Percentiles rank a stretch among this genome's conserved stretches.
Evolutionary conservation across 2,888 invertebrate genomes (phyloP).

Genomic region (Stomorhina lunata): DNA sequence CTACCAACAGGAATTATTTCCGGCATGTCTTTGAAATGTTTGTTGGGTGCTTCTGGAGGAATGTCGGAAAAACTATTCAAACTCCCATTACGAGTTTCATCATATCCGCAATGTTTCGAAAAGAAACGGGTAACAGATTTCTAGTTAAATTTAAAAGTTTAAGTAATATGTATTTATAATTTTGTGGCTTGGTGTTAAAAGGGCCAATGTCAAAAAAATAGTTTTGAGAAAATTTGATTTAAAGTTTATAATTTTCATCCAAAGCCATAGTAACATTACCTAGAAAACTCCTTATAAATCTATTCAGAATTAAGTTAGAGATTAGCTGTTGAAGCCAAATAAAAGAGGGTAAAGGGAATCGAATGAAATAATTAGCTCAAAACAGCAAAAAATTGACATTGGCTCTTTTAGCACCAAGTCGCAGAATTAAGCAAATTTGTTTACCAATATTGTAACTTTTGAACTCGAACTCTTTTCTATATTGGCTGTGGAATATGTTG

Average conservation of each 20-base stretch:
- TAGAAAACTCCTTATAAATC: too few species aligned
- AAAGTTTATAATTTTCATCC: too few species aligned
- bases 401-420: too few species aligned
- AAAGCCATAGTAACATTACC: too few species aligned
- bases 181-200: too few species aligned
- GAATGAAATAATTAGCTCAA: too few species aligned
- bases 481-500: conserved; percentile 39
- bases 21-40: background rate
- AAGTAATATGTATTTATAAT: background rate
- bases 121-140: conserved; percentile 46
- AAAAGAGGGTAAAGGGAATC: too few species aligned
- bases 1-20: background rate
- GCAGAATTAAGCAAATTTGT: background rate
- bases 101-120: conserved; percentile 14
- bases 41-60: background rate
- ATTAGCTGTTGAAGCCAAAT: too few species aligned
- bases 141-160: background rate
- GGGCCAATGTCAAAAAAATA: too few species aligned
- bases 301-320: too few species aligned
- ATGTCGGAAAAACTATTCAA: background rate
- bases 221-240: too few species aligned
- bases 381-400: too few species aligned
- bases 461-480: background rate
- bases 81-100: background rate
- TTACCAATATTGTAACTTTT: conserved; percentile 16